Base-by-base conservation (phyloP, 1,140 invertebrate genomes). In the Rhagoletis zephyria region DNA sequence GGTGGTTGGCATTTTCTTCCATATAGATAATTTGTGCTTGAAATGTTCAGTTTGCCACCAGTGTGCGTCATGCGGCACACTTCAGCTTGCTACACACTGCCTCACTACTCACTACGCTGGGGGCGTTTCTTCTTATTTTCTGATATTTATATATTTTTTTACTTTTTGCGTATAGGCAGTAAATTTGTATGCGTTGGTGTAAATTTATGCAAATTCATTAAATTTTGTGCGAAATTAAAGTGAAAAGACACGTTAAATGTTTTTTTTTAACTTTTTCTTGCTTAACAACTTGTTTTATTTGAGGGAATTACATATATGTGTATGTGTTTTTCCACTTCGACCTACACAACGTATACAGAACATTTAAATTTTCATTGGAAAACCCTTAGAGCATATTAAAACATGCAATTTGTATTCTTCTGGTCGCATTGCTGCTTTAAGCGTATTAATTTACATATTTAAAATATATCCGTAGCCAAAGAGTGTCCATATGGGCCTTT, bases 221-320 rank as follows among this genome's bases (percentile, higher is more conserved):
- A 81, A 81, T 81, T 81, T 81, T 56, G 74, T 81, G 74, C 56
- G 74, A 81, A 81, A 81, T 81, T 81, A 81, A 81, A 74, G 67
- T 74, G 42, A 45, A 74, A 74, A 81, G 19, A 48, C 74, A 42
- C 45, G 51, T 81, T 48, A 81, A 81, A 81, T 81, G 74, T 81
- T 19, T 51, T 81, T 81, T 81, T n/a, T n/a, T n/a, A n/a, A n/a
- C n/a, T n/a, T n/a, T n/a, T n/a, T n/a, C n/a, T n/a, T n/a, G n/a
- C n/a, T n/a, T n/a, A n/a, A n/a, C n/a, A n/a, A n/a, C n/a, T n/a
- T n/a, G n/a, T n/a, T n/a, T n/a, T n/a, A n/a, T n/a, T n/a, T 56
- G 51, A 4, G 51, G 51, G 51, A 56, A 56, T 56, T 56, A 56
- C 56, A 2, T 56, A 56, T n/a, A n/a, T n/a, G n/a, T 7, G 51